Base-by-base conservation (phyloP, 2,888 invertebrate genomes). In the Heliconius cydno region DNA sequence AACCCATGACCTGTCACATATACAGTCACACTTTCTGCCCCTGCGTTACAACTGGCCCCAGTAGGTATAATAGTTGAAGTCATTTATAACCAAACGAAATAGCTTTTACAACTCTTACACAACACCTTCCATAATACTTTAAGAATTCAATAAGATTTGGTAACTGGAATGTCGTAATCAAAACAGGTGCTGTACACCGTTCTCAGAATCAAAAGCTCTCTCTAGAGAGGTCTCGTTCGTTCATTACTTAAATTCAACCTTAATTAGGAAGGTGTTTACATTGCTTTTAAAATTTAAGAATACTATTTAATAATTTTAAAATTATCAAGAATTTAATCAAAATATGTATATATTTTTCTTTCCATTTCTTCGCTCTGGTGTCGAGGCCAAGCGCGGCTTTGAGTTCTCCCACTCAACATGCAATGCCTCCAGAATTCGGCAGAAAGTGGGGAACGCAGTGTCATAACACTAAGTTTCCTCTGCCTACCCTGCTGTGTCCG, bases 121-220 rank as follows among this genome's bases (percentile, higher is more conserved):
- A 72, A 57, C 28, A 52, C 57, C 30, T 52, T 22, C 52, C 19
- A 70, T 67, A 68, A 41, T 68, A n/a, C 38, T n/a, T 41, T 25
- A 41, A 38, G 38, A 68, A 41, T 68, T 46, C 41, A 70, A 70
- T 46, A 70, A 41, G 70, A 41, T 70, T 70, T 25, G 41, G 41
- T 70, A 70, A 70, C 70, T 41, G 41, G 70, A 70, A 70, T 70
- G 41, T 70, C 41, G 70, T 70, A 70, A 70, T 70, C 70, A 41
- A 70, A 70, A 70, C 70, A 70, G 41, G 70, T 70, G 38, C 25
- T 25, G n/a, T 68, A 68, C 68, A 25, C 38, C n/a, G n/a, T 25
- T 70, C 70, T 41, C 25, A 41, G 41, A 41, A 46, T 41, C 25
- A 70, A 70, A 70, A 70, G 41, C 41, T 41, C 70, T 70, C 25